Conservation (phyloP, 2,797 vertebrate species). For the Malacoctenus gilli region DNA sequence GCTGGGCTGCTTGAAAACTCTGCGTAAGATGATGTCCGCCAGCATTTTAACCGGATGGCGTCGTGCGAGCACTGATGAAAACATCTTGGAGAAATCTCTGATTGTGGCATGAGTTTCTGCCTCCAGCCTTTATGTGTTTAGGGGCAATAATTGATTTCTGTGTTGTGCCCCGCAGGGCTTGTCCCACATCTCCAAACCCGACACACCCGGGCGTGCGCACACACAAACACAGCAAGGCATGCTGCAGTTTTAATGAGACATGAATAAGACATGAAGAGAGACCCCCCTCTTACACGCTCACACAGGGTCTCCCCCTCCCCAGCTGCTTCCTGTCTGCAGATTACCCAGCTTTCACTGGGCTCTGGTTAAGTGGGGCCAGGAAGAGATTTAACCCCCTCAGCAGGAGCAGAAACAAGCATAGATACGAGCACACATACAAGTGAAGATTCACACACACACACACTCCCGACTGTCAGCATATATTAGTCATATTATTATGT, state of each 20-base stretch:
- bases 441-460: too few relatives aligned
- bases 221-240: slow-evolving; percentile 59
- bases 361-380: slow-evolving; percentile 81
- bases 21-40: neutral
- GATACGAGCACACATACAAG: slow-evolving; percentile 4
- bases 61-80: slow-evolving; percentile 58
- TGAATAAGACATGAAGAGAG: slow-evolving; percentile 85
- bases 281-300: slow-evolving; percentile 76
- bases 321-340: slow-evolving; percentile 84
- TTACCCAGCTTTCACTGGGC: slow-evolving; percentile 81
- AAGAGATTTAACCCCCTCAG: slow-evolving; percentile 82
- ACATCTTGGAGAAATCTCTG: slow-evolving; percentile 56
- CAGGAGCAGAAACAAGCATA: slow-evolving; percentile 53
- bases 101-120: slow-evolving; percentile 59
- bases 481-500: slow-evolving; percentile 32
- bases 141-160: slow-evolving; percentile 82
- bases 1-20: slow-evolving; percentile 4
- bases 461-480: slow-evolving; percentile 41
- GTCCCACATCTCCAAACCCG: slow-evolving; percentile 67
- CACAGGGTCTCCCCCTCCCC: slow-evolving; percentile 76
- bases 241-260: slow-evolving; percentile 85
- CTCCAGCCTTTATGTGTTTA: slow-evolving; percentile 76
- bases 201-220: slow-evolving; percentile 25
- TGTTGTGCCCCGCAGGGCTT: slow-evolving; percentile 73
- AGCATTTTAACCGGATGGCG: slow-evolving; percentile 15